Percentiles rank a stretch among this genome's conserved stretches.
Conservation (phyloP, 2,797 vertebrate species). For the Sebastes taczanowskii region DNA sequence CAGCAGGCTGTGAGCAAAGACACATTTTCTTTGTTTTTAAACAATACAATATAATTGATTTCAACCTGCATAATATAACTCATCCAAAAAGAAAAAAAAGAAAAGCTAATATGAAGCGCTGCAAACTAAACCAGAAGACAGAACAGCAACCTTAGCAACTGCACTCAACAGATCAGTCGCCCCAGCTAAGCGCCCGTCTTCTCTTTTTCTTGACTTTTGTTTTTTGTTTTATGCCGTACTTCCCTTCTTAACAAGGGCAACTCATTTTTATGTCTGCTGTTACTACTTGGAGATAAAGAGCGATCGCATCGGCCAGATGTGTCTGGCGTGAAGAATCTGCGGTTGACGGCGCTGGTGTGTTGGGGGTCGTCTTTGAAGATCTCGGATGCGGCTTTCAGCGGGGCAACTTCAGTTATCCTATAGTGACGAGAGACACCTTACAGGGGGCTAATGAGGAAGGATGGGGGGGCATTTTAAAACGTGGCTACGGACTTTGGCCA, state of each 20-base stretch:
- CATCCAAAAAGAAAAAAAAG: neutral
- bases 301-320: conserved; percentile 15
- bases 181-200: conserved; percentile 54
- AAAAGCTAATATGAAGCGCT: neutral
- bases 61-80: neutral
- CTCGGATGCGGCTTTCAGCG: conserved; percentile 12
- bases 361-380: conserved; percentile 33
- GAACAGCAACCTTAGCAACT: conserved; percentile 66
- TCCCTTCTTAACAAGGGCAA: conserved; percentile 81
- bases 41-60: neutral
- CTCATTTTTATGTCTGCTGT: conserved; percentile 95
- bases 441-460: neutral
- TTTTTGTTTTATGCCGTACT: conserved; percentile 69
- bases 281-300: conserved; percentile 43
- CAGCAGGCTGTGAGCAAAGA: neutral
- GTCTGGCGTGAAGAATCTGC: conserved; percentile 28
- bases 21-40: neutral
- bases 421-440: conserved; percentile 18
- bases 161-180: conserved; percentile 73
- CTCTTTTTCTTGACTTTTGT: conserved; percentile 8
- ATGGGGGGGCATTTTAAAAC: neutral
- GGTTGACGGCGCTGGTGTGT: conserved; percentile 33
- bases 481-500: neutral
- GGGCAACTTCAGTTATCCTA: conserved; percentile 26
- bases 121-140: neutral